Evolutionary conservation across 2,797 vertebrate genomes (phyloP).

Genomic region (Acanthis flammea): DNA sequence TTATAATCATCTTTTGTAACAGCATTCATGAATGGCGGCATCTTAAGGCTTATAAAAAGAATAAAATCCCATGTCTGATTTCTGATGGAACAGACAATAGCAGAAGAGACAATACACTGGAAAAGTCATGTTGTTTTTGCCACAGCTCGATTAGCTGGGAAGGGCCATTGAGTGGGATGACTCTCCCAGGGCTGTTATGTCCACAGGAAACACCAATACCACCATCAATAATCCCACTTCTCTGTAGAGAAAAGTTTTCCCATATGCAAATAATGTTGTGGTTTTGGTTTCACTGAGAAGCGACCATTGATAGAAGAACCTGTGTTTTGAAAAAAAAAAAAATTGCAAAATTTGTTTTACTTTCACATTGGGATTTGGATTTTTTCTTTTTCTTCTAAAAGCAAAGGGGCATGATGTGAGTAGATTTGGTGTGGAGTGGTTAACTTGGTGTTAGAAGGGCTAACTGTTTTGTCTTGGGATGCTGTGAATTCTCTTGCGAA

Average conservation of each 20-base stretch:
- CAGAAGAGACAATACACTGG: background rate
- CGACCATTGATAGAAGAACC: background rate
- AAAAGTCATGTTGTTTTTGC: background rate
- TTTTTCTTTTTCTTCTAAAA: background rate
- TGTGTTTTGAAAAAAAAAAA: background rate
- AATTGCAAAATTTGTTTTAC: background rate
- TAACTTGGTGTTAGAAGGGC: background rate
- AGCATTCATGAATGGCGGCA: background rate
- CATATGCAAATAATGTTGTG: background rate
- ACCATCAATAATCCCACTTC: background rate
- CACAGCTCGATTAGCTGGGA: background rate
- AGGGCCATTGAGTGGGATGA: background rate
- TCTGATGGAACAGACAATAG: background rate
- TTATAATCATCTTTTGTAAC: background rate
- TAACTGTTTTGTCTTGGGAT: background rate
- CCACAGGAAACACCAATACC: background rate
- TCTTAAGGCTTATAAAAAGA: background rate
- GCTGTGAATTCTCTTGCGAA: background rate
- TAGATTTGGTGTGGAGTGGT: background rate
- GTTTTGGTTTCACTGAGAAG: background rate
- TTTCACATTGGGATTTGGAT: background rate
- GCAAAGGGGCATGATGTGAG: rapidly evolving
- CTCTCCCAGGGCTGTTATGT: background rate
- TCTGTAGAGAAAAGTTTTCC: background rate
- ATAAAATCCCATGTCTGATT: background rate